Evolutionary conservation across 2,797 vertebrate genomes (phyloP).

Genomic region (Liparis tanakae): DNA sequence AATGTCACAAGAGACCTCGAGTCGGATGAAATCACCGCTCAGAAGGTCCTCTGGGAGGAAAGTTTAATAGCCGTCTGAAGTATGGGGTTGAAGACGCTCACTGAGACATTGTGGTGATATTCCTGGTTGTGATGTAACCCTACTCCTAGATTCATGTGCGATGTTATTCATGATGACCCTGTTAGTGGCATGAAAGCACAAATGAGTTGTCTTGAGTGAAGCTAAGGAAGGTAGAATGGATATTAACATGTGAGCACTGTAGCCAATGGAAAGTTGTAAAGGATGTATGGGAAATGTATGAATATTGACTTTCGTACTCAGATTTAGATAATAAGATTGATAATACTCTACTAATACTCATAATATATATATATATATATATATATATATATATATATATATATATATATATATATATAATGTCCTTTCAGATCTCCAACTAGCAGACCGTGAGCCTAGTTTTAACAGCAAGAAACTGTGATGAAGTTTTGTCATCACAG

Average conservation of each 20-base stretch:
- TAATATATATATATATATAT: no score
- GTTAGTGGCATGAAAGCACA: slow-evolving; percentile 33
- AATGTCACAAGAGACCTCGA: slow-evolving; percentile 29
- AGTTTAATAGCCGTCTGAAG: slow-evolving; percentile 9
- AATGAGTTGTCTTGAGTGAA: slow-evolving; percentile 21
- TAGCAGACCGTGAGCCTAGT: neutral
- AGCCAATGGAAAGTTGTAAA: neutral
- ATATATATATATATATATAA: no score
- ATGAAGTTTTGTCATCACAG: neutral
- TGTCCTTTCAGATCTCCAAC: neutral
- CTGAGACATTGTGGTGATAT: slow-evolving; percentile 21
- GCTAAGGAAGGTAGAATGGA: neutral
- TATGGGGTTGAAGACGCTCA: neutral
- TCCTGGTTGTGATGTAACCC: slow-evolving; percentile 49
- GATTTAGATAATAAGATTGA: neutral
- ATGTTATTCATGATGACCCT: slow-evolving; percentile 56
- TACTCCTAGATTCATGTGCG: slow-evolving; percentile 53
- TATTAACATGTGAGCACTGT: slow-evolving; percentile 11
- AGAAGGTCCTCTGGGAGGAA: slow-evolving; percentile 34
- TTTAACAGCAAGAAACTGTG: neutral
- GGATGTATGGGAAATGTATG: neutral
- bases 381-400: no score
- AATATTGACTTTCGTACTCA: neutral
- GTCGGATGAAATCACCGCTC: slow-evolving; percentile 33
- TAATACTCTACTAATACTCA: no score